phyloP scores from a whole-genome alignment of 1,140 invertebrate species.

The Latrodectus geometricus region DNA sequence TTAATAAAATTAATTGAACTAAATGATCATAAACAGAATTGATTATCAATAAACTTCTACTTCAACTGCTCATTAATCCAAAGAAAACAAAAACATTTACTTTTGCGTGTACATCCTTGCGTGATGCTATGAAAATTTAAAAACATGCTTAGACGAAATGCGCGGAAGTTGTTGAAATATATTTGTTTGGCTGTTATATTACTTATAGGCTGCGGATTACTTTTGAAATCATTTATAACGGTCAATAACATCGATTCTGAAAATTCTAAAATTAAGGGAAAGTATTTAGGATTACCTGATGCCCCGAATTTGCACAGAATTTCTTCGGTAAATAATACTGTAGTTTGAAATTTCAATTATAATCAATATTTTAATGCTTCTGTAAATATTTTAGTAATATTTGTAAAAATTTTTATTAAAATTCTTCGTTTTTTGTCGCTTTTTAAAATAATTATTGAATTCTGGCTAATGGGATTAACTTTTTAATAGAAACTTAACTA shows the following conservation, averaged over 20 bases:
- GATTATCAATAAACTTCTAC: too few relatives aligned
- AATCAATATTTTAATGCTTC: too few relatives aligned
- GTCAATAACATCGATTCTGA: constrained; percentile 24
- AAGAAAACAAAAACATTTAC: not conserved
- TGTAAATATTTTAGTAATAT: too few relatives aligned
- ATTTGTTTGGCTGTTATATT: constrained; percentile 11
- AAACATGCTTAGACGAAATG: constrained; percentile 43
- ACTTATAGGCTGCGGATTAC: constrained; percentile 1
- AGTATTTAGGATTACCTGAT: constrained; percentile 45
- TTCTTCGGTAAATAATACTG: not conserved
- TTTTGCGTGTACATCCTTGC: not conserved
- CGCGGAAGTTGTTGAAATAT: constrained; percentile 44
- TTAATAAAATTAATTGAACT: too few relatives aligned
- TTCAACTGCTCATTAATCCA: too few relatives aligned
- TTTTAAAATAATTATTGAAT: too few relatives aligned
- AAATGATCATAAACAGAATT: too few relatives aligned
- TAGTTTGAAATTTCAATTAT: too few relatives aligned
- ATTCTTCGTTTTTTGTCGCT: too few relatives aligned
- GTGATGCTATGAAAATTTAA: constrained; percentile 63
- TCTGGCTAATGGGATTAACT: too few relatives aligned
- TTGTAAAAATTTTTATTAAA: too few relatives aligned
- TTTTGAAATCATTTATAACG: constrained; percentile 37
- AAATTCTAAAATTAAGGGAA: not conserved
- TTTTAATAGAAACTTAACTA: too few relatives aligned
- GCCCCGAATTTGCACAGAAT: constrained; percentile 34